Conservation (phyloP, 2,113 vertebrate genomes). For the Stomatorhinus ivindoensis region DNA sequence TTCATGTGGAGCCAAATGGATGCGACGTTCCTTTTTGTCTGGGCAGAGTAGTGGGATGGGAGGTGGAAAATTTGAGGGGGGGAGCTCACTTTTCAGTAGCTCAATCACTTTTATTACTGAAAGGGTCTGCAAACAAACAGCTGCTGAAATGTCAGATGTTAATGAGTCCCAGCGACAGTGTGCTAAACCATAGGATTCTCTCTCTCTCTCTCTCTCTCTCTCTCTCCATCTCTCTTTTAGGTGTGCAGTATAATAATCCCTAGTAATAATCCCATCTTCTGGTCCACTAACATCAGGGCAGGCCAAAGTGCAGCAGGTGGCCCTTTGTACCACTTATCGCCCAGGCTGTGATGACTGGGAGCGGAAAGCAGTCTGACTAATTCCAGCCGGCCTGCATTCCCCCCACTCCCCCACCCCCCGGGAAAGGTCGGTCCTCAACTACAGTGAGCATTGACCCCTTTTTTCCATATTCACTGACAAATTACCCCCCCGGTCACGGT, state of each 20-base stretch:
- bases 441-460: neutral
- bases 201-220: neutral
- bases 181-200: conserved; percentile 53
- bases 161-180: conserved; percentile 51
- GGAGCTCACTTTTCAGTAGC: neutral
- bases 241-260: conserved; percentile 31
- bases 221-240: neutral
- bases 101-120: conserved; percentile 57
- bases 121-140: conserved; percentile 65
- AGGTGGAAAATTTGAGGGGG: neutral
- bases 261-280: conserved; percentile 71
- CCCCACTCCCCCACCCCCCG: neutral
- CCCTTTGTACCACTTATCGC: conserved; percentile 83
- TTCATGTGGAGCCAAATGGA: conserved; percentile 39
- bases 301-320: conserved; percentile 71
- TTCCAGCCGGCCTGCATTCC: conserved; percentile 53
- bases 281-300: conserved; percentile 63
- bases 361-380: conserved; percentile 57
- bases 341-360: conserved; percentile 70
- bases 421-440: neutral
- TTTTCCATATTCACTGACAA: conserved; percentile 2
- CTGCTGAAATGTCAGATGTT: conserved; percentile 70
- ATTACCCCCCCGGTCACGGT: neutral
- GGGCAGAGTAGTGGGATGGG: neutral
- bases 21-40: conserved; percentile 17